Base-by-base conservation (phyloP, 2,888 invertebrate genomes). In the Habrosyne pyritoides region DNA sequence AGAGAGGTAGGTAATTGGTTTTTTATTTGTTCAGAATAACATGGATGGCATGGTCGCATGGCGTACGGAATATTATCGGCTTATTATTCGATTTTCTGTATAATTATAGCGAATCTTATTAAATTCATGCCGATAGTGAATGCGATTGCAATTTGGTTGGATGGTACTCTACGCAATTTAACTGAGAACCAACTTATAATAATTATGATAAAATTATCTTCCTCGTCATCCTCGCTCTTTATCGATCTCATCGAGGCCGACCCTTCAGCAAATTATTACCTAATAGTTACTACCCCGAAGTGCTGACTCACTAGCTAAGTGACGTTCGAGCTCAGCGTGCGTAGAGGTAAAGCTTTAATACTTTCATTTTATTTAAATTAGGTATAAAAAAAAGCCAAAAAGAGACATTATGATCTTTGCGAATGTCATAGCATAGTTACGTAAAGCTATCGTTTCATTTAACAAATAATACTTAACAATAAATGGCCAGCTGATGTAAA, bases 1-100 rank as follows among this genome's bases (percentile, higher is more conserved):
- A 86, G 86, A 80, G 87, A 91, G 79, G 91, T 89, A 81, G 78
- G 70, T 73, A 63, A 79, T 81, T 66, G 67, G 65, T 74, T 79
- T 73, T 70, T 73, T 72, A 68, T 73, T 66, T 64, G 64, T 60
- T 52, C 55, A 58, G 21, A 18, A 22, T 28, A 49, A 28, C 18
- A 28, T 49, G 24, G 12, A 22, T 28, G 28, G 18, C 18, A 28
- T 49, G 24, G 12, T 1, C 30, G 12, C 42, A 54, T 18, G 22
- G 33, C 26, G 3, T 18, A 36, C 21, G 36, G 30, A 48, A 30
- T 36, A 42, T 46, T n/a, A n/a, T 6, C n/a, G 33, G 33, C n/a
- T 33, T 21, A 46, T 56, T 48, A 54, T 54, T 47, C 49, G n/a
- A n/a, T n/a, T n/a, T n/a, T n/a, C n/a, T n/a, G n/a, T n/a, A n/a